A percentile compares a stretch with the other conserved stretches of the same genome.
Evolutionary conservation across 1,140 invertebrate genomes (phyloP).

Genomic region (Lepeophtheirus salmonis): DNA sequence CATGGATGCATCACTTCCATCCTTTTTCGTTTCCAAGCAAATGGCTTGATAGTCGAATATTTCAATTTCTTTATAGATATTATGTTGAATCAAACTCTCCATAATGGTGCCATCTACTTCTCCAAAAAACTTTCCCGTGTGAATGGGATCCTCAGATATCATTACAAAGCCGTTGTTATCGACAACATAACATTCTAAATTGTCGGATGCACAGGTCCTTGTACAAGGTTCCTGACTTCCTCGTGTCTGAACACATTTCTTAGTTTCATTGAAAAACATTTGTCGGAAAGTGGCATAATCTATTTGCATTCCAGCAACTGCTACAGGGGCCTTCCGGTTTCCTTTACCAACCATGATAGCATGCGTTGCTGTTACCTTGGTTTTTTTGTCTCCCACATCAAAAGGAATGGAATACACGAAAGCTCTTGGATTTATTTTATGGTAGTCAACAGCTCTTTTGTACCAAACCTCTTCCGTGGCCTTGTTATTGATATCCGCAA

Average conservation of each 20-base stretch:
- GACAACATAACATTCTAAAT: constrained; percentile 71
- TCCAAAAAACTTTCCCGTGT: constrained; percentile 73
- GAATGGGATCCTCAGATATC: constrained; percentile 57
- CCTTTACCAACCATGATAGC: constrained; percentile 64
- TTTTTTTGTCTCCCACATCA: constrained; percentile 47
- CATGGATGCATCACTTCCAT: constrained; percentile 27
- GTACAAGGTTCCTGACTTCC: constrained; percentile 37
- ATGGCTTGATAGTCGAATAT: constrained; percentile 73
- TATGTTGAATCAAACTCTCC: constrained; percentile 71
- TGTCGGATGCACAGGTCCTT: constrained; percentile 61
- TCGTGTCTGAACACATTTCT: constrained; percentile 20
- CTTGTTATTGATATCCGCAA: constrained; percentile 53
- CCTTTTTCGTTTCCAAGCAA: constrained; percentile 44
- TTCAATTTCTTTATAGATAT: constrained; percentile 64
- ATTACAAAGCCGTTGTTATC: constrained; percentile 88
- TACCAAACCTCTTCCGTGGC: constrained; percentile 82
- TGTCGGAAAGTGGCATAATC: constrained; percentile 53
- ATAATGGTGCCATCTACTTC: constrained; percentile 86
- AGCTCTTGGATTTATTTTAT: constrained; percentile 58
- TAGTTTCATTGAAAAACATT: constrained; percentile 42
- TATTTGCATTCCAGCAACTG: constrained; percentile 71
- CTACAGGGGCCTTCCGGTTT: constrained; percentile 54
- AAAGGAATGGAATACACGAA: constrained; percentile 82
- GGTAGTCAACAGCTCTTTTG: constrained; percentile 73
- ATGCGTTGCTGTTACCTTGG: constrained; percentile 65